phyloP scores from a whole-genome alignment of 2,113 vertebrate species.

The Barbus barbus region DNA sequence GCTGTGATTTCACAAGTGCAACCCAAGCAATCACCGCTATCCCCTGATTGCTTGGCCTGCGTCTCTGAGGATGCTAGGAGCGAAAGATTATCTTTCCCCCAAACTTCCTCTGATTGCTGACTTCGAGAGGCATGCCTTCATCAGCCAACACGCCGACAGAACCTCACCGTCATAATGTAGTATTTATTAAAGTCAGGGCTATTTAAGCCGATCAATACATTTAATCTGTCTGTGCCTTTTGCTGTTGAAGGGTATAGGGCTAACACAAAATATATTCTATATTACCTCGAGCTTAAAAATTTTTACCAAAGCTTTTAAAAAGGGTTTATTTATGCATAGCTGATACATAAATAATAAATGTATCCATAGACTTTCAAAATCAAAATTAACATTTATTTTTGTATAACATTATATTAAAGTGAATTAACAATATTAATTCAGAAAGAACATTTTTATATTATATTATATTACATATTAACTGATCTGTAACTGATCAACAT shows the following conservation, averaged over 20 bases:
- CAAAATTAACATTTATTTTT: too few relatives aligned
- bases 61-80: constrained; percentile 76
- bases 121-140: constrained; percentile 73
- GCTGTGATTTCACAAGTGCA: constrained; percentile 72
- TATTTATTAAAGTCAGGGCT: constrained; percentile 80
- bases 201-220: constrained; percentile 79
- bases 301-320: constrained; percentile 78
- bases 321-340: constrained; percentile 76
- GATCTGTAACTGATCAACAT: too few relatives aligned
- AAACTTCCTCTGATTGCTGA: constrained; percentile 80
- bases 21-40: constrained; percentile 68
- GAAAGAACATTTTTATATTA: neutral
- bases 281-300: constrained; percentile 79
- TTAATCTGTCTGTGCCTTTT: constrained; percentile 73
- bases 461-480: neutral
- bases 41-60: constrained; percentile 65
- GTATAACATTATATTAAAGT: neutral
- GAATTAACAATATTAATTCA: neutral
- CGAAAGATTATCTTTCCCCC: constrained; percentile 79
- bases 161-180: constrained; percentile 76
- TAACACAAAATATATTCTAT: constrained; percentile 73
- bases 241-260: constrained; percentile 72
- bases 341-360: constrained; percentile 62
- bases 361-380: neutral
- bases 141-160: constrained; percentile 75